Conservation (phyloP, 2,113 vertebrate genomes). For the Otis tarda region DNA sequence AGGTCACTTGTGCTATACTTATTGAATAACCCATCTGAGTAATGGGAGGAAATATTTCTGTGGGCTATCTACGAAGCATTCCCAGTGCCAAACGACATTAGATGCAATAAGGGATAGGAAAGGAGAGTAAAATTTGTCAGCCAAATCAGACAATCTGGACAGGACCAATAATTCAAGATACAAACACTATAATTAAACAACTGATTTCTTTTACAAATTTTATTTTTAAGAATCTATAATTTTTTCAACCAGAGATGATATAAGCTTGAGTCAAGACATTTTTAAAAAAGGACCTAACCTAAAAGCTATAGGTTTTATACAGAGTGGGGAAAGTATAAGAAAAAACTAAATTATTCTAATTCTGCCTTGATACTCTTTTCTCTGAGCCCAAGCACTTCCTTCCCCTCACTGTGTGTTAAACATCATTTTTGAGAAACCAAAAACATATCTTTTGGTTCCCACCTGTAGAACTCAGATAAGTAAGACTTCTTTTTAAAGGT, state of each 20-base stretch:
- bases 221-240: background rate
- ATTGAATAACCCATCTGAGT: background rate
- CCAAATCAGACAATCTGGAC: background rate
- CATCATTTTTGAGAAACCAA: background rate
- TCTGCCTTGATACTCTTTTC: background rate
- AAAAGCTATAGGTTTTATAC: background rate
- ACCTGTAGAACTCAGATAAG: background rate
- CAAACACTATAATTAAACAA: background rate
- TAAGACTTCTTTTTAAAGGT: background rate
- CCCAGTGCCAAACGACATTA: background rate
- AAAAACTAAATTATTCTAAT: background rate
- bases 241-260: background rate
- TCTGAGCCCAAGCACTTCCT: background rate
- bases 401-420: background rate
- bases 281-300: background rate
- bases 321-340: background rate
- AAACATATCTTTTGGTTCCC: fast-evolving
- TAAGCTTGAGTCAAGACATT: background rate
- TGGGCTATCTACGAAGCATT: background rate
- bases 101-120: background rate
- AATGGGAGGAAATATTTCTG: background rate
- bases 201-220: background rate
- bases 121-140: background rate
- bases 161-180: background rate
- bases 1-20: background rate